phyloP scores from a whole-genome alignment of 1,140 invertebrate species.

The Gonatopus flavifemur region DNA sequence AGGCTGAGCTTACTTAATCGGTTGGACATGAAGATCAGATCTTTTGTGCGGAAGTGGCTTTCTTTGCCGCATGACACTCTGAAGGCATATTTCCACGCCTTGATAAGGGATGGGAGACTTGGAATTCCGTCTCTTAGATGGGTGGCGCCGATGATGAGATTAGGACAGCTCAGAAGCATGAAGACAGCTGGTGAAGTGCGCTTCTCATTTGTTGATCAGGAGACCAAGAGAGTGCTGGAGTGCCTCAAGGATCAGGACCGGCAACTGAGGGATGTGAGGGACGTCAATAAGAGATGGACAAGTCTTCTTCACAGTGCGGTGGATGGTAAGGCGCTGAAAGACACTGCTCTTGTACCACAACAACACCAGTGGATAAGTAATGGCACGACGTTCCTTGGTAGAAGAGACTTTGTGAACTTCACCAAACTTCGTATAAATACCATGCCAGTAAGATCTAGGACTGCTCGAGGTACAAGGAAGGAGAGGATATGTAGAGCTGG shows the following conservation, averaged over 20 bases:
- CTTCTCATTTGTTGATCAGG: neutral
- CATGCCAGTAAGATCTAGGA: neutral
- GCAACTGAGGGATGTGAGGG: conserved; percentile 14
- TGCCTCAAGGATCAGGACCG: conserved; percentile 17
- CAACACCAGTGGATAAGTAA: conserved; percentile 15
- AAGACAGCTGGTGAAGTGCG: neutral
- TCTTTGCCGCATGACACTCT: conserved; percentile 40
- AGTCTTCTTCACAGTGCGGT: conserved; percentile 14
- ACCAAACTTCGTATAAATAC: neutral
- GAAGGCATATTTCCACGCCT: conserved; percentile 39
- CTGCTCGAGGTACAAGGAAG: neutral
- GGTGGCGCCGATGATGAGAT: conserved; percentile 11
- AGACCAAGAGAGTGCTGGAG: conserved; percentile 3
- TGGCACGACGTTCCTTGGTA: neutral
- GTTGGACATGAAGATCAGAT: conserved; percentile 33
- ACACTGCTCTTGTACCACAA: neutral
- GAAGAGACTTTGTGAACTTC: conserved; percentile 1
- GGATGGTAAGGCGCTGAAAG: conserved; percentile 27
- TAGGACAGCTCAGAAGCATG: neutral
- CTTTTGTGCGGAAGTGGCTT: conserved; percentile 34
- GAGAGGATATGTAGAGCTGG: neutral
- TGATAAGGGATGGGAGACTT: conserved; percentile 34
- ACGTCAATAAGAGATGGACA: conserved; percentile 13
- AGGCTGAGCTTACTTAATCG: conserved; percentile 25
- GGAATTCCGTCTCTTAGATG: conserved; percentile 26